Conservation (phyloP, 2,888 invertebrate species). For the Julus scanicus region DNA sequence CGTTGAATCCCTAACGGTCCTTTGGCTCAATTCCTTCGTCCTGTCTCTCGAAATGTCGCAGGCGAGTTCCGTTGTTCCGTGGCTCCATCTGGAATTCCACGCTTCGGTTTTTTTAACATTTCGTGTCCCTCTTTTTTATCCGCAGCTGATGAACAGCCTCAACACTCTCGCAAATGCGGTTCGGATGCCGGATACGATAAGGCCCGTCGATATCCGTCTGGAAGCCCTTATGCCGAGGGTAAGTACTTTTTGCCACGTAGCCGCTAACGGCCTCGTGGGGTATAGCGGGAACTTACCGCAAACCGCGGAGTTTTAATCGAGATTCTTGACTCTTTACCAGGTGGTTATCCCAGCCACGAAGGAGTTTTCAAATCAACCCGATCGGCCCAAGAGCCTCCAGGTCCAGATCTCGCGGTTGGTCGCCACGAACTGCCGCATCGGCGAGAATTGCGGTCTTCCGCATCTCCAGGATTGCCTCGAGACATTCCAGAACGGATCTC, state of each 20-base stretch:
- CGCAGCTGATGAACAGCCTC: not conserved
- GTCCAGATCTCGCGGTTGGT: slow-evolving; percentile 82
- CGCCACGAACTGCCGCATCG: slow-evolving; percentile 76
- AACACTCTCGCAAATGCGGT: slow-evolving; percentile 31
- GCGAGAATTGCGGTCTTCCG: slow-evolving; percentile 71
- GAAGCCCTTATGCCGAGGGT: slow-evolving; percentile 96
- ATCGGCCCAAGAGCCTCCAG: slow-evolving; percentile 88
- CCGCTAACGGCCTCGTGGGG: too few species aligned
- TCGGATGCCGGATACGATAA: slow-evolving; percentile 60
- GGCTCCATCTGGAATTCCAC: not conserved
- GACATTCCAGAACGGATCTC: slow-evolving; percentile 78
- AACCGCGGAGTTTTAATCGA: too few species aligned
- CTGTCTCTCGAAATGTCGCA: slow-evolving; percentile 83
- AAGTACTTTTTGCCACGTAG: slow-evolving; percentile 61
- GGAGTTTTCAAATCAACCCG: slow-evolving; percentile 82
- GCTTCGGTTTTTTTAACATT: too few species aligned
- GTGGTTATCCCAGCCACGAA: slow-evolving; percentile 80
- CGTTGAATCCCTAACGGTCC: slow-evolving; percentile 86
- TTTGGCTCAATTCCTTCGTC: slow-evolving; percentile 95
- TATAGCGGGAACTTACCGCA: too few species aligned
- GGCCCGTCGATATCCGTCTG: slow-evolving; percentile 80
- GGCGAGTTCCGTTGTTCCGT: slow-evolving; percentile 63
- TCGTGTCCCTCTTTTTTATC: not conserved
- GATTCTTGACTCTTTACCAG: slow-evolving; percentile 62
- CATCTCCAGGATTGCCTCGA: slow-evolving; percentile 84